Evolutionary conservation across 2,113 vertebrate species (phyloP), one percentile per base, ranked within the genome.

Genomic region (Aleadryas rufinucha): DNA sequence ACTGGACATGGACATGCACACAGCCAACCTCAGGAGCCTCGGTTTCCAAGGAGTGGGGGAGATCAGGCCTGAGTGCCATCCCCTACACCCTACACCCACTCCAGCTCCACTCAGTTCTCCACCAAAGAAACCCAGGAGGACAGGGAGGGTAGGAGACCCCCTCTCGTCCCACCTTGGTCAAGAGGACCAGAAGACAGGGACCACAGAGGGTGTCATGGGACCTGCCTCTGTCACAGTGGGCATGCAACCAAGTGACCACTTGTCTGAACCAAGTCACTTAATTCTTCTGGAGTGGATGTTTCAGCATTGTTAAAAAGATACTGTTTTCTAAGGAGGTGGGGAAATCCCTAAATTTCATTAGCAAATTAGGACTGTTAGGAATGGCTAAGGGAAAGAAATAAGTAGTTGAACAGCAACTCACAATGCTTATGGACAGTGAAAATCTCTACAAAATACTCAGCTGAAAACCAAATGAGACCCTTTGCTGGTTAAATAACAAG

Each of bases 401-500:
- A 41, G 69, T 31, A 16, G 26, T 82, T 72, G 68, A 84, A 54
- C 24, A 90, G 83, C 77, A 89, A 71, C 64, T 92, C 84, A 54
- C 59, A 60, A 92, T 59, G 82, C 23, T 71, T 37, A 70, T 77
- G 78, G 82, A 80, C 47, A 74, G 59, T 52, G 74, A 84, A 95
- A 93, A 92, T 65, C 78, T 96, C 89, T 89, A 82, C 90, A 93
- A 87, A 76, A 81, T 74, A 75, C 65, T 88, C 84, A 94, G 86
- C 77, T 84, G 92, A 97, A 97, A 95, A 94, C 56, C 30, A 45
- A 95, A 97, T 87, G 59, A 96, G 83, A 90, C 56, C 54, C 45
- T 95, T 95, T 95, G 95, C 79, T 87, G 85, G 49, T 95, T 96
- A 92, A 97, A 96, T 95, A 92, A 69, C 87, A 93, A 86, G 68